A percentile compares a stretch with the other conserved stretches of the same genome.
phyloP scores from a whole-genome alignment of 1,140 invertebrate genomes.

The Drosophila varians region DNA sequence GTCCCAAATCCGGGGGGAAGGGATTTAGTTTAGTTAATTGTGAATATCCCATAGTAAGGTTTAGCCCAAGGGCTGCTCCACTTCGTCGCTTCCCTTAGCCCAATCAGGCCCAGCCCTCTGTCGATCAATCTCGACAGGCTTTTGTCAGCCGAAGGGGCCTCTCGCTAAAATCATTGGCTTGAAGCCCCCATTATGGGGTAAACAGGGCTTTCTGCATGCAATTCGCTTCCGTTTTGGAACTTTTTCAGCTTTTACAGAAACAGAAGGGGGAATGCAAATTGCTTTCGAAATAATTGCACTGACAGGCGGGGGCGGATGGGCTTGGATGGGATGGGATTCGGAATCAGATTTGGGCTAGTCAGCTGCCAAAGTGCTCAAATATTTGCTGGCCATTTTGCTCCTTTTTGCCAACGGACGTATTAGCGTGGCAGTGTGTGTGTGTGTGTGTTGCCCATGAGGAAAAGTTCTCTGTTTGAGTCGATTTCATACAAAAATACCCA shows the following conservation, averaged over 20 bases:
- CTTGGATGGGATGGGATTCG: neutral
- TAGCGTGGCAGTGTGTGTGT: too few relatives aligned
- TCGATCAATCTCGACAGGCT: conserved; percentile 16
- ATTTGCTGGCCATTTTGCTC: conserved; percentile 30
- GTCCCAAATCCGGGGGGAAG: too few relatives aligned
- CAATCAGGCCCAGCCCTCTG: neutral
- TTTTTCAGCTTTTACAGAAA: neutral
- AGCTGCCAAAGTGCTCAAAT: conserved; percentile 35
- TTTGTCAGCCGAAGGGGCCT: conserved; percentile 8
- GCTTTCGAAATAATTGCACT: conserved; percentile 45
- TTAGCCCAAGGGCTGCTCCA: too few relatives aligned
- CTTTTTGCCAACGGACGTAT: neutral
- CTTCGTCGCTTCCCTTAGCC: too few relatives aligned
- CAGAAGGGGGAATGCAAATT: conserved; percentile 35
- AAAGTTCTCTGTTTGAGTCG: too few relatives aligned
- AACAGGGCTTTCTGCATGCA: conserved; percentile 17
- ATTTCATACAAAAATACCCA: too few relatives aligned
- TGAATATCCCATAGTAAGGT: too few relatives aligned
- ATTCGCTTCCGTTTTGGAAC: conserved; percentile 20
- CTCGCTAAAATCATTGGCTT: conserved; percentile 15
- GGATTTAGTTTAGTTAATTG: too few relatives aligned
- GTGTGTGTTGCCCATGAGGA: neutral
- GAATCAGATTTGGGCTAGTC: conserved; percentile 13
- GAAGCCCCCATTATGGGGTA: conserved; percentile 22
- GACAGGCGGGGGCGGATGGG: neutral